A percentile compares a stretch with the other conserved stretches of the same genome.
Conservation (phyloP, 2,113 vertebrate genomes). For the Myanophis thanlyinensis region DNA sequence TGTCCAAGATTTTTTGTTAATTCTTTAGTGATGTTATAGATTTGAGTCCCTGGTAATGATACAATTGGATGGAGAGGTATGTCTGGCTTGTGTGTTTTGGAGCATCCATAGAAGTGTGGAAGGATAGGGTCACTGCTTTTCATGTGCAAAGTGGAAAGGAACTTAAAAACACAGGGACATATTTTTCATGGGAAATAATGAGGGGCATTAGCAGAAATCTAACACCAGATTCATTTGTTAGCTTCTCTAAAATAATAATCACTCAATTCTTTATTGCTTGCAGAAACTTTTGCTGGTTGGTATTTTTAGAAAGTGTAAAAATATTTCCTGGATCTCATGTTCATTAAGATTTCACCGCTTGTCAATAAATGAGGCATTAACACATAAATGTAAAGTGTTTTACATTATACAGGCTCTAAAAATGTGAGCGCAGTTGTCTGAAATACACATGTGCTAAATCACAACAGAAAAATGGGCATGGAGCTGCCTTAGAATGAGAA, state of each 20-base stretch:
- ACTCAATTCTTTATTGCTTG: not conserved
- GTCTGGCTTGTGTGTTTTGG: not conserved
- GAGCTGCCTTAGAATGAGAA: not conserved
- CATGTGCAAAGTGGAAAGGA: not conserved
- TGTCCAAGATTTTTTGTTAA: not conserved
- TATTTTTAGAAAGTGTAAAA: conserved; percentile 1
- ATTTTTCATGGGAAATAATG: not conserved
- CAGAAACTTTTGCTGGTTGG: not conserved
- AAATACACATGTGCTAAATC: not conserved
- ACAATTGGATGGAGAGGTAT: not conserved
- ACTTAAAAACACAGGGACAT: not conserved
- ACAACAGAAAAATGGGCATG: not conserved
- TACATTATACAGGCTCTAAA: not conserved
- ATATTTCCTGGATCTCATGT: not conserved
- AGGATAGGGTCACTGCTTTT: not conserved
- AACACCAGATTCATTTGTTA: not conserved
- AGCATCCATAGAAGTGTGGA: not conserved
- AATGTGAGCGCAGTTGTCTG: not conserved
- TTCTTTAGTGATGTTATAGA: not conserved
- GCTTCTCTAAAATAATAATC: not conserved
- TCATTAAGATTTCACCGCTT: not conserved
- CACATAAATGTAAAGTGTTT: not conserved
- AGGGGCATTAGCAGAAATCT: not conserved
- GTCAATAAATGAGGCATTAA: not conserved
- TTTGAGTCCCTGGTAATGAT: not conserved